Conservation (phyloP, 2,888 invertebrate species). For the Nudaria mundana region DNA sequence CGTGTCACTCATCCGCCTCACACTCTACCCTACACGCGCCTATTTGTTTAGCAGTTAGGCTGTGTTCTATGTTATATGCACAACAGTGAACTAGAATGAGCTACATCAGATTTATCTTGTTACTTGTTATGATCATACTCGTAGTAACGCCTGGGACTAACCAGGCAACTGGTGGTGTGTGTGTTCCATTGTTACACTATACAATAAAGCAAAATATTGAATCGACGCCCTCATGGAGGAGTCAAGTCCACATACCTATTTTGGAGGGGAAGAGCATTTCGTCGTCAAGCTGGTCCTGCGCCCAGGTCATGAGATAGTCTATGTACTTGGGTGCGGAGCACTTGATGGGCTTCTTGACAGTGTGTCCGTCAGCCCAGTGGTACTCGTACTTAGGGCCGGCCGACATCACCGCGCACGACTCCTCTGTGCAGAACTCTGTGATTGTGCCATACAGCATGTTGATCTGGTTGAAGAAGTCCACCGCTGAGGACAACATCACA, state of each 20-base stretch:
- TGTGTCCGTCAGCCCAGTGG: conserved; percentile 99
- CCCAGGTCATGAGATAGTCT: conserved; percentile 99
- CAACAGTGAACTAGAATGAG: too few species aligned
- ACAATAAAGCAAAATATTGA: too few species aligned
- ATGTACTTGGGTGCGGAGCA: conserved; percentile 99
- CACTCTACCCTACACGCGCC: neutral
- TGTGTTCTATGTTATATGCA: too few species aligned
- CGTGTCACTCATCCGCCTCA: neutral
- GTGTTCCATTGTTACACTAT: too few species aligned
- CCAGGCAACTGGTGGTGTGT: too few species aligned
- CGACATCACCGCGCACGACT: conserved; percentile 98
- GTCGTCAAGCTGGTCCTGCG: conserved; percentile 99
- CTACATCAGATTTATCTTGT: too few species aligned
- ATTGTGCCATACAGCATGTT: conserved; percentile 99
- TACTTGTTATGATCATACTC: too few species aligned
- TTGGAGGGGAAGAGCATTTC: conserved; percentile 99
- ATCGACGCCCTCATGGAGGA: too few species aligned
- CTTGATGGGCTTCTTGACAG: conserved; percentile 98
- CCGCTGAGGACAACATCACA: conserved; percentile 83
- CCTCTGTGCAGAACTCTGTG: conserved; percentile 99
- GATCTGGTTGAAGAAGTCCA: conserved; percentile 99
- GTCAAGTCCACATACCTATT: conserved; percentile 85
- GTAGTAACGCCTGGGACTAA: too few species aligned
- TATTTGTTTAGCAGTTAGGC: too few species aligned
- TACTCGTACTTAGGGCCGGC: conserved; percentile 99